phyloP scores from a whole-genome alignment of 1,140 invertebrate genomes.

The Drosophila rhopaloa region DNA sequence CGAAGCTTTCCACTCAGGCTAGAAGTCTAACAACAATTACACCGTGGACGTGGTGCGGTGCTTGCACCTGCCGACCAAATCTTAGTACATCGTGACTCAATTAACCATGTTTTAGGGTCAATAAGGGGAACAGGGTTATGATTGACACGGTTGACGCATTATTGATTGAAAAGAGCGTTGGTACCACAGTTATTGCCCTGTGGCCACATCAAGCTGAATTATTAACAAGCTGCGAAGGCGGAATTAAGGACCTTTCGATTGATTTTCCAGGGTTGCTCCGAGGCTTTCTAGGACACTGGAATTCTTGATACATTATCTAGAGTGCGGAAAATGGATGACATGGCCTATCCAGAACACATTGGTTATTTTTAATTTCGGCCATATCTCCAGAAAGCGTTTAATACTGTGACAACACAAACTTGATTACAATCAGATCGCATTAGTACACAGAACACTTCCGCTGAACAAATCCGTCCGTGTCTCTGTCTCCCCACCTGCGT shows the following conservation, averaged over 20 bases:
- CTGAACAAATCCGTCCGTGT: neutral
- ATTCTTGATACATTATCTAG: constrained; percentile 1
- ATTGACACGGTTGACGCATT: constrained; percentile 45
- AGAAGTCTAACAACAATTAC: neutral
- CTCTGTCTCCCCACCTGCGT: neutral
- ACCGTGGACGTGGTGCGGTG: neutral
- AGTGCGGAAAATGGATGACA: constrained; percentile 5
- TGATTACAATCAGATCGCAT: constrained; percentile 24
- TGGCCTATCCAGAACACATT: no score
- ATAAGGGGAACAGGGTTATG: constrained; percentile 5
- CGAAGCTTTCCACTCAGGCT: constrained; percentile 27
- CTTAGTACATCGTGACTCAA: constrained; percentile 15
- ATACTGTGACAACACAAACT: constrained; percentile 27
- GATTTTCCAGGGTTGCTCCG: neutral
- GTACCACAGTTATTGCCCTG: neutral
- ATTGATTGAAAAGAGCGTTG: constrained; percentile 33
- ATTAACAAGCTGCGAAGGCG: constrained; percentile 3
- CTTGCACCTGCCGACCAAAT: neutral
- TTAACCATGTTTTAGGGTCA: constrained; percentile 11
- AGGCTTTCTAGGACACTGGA: neutral
- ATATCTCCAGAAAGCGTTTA: neutral
- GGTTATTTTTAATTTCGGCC: neutral
- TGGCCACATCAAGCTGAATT: neutral
- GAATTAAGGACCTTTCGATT: constrained; percentile 11
- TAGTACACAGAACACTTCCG: constrained; percentile 7